Evolutionary conservation across 2,797 vertebrate genomes (phyloP).

Genomic region (Merluccius polli): DNA sequence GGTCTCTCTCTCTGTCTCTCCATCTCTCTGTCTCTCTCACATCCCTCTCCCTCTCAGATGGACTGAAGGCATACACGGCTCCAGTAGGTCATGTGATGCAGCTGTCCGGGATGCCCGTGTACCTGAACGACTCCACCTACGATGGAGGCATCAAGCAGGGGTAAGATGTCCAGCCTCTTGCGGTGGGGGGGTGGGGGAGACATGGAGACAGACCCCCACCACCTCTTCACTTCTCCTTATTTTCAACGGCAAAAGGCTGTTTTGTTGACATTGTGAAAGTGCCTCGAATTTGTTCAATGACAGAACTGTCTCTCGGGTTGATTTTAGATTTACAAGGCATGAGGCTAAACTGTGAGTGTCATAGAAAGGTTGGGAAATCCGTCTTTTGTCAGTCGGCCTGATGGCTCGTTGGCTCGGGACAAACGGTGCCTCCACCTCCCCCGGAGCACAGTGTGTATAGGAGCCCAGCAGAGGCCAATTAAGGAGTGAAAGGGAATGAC

Average conservation of each 20-base stretch:
- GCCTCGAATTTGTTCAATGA: neutral
- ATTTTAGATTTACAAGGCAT: neutral
- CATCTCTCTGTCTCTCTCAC: neutral
- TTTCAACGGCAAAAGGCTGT: neutral
- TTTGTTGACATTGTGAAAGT: neutral
- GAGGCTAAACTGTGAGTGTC: neutral
- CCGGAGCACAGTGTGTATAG: constrained; percentile 29
- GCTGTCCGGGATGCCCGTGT: constrained; percentile 69
- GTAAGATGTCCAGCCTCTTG: constrained; percentile 59
- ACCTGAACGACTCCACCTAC: constrained; percentile 91
- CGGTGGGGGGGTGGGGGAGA: neutral
- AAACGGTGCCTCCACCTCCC: too few relatives aligned
- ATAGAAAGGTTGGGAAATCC: neutral
- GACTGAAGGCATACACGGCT: constrained; percentile 84
- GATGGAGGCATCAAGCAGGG: constrained; percentile 81
- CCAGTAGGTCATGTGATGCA: constrained; percentile 85
- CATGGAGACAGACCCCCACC: neutral
- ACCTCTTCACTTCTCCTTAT: constrained; percentile 9
- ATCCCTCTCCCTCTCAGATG: constrained; percentile 66
- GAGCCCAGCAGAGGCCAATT: constrained; percentile 41
- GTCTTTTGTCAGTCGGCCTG: neutral
- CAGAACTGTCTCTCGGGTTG: neutral
- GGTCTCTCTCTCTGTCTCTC: neutral
- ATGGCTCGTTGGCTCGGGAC: neutral
- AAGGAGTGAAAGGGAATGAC: constrained; percentile 58